Evolutionary conservation across 1,140 invertebrate genomes (phyloP).

Genomic region (Eriosoma lanigerum): DNA sequence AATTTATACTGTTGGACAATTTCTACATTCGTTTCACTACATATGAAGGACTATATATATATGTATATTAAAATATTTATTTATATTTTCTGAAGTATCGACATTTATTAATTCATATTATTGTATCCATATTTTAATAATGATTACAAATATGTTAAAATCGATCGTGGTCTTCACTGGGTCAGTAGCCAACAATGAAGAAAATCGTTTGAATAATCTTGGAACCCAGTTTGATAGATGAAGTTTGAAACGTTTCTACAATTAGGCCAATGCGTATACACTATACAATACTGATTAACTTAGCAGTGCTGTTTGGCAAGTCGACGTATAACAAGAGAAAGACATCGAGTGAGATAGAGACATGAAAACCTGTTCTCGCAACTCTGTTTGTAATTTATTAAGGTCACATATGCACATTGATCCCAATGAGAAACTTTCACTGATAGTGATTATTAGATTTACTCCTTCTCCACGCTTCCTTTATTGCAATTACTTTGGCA

Average conservation of each 20-base stretch:
- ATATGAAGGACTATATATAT: too few species aligned
- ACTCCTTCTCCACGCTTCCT: background rate
- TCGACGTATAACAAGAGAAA: constrained; percentile 32
- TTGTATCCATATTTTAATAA: background rate
- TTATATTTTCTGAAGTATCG: too few species aligned
- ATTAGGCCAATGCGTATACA: constrained; percentile 15
- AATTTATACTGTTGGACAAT: too few species aligned
- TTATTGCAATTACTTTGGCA: constrained; percentile 1
- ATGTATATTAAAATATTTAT: too few species aligned
- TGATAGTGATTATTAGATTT: constrained; percentile 42
- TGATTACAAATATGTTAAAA: constrained; percentile 1
- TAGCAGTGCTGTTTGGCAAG: constrained; percentile 39
- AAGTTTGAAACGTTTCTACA: constrained; percentile 27
- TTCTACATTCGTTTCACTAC: too few species aligned
- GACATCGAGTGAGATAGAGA: constrained; percentile 17
- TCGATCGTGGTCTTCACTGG: constrained; percentile 14
- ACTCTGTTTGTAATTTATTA: constrained; percentile 48
- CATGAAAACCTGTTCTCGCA: constrained; percentile 44
- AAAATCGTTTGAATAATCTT: constrained; percentile 20
- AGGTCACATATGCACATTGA: constrained; percentile 49
- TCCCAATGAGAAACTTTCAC: constrained; percentile 47
- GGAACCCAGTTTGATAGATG: background rate
- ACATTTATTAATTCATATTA: too few species aligned
- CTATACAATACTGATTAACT: constrained; percentile 33
- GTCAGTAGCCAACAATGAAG: constrained; percentile 21